A percentile compares a stretch with the other conserved stretches of the same genome.
These are phyloP conservation scores for Epizoanthus fatuus DNA, from an alignment of 92 coral and sea anemone species.

Conservation along the genomic window DNA sequence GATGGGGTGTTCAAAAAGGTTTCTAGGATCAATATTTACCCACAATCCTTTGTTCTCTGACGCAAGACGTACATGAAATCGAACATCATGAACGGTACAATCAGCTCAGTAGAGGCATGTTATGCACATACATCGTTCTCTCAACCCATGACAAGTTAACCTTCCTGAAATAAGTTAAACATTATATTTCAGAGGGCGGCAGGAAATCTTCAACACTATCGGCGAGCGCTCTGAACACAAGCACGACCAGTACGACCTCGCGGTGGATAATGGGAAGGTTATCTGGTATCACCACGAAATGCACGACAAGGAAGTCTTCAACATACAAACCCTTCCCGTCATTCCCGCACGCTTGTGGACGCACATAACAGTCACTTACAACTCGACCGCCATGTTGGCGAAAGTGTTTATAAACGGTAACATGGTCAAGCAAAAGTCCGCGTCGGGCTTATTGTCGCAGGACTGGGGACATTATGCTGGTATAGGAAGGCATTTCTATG, in stretches of 20 bases:
- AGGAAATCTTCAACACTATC: constrained; percentile 95
- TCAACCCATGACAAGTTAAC: too few species aligned
- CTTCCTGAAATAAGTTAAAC: too few species aligned
- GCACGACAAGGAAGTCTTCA: constrained; percentile 90
- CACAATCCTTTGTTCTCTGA: too few species aligned
- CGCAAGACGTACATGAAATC: too few species aligned
- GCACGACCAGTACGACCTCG: constrained; percentile 95
- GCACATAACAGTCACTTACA: constrained; percentile 88
- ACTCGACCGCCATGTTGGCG: constrained; percentile 86
- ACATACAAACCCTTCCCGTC: constrained; percentile 87
- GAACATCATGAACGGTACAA: too few species aligned
- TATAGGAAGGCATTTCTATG: constrained; percentile 94
- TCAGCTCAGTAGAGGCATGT: too few species aligned
- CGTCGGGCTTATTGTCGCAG: constrained; percentile 94
- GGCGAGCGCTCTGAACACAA: constrained; percentile 97
- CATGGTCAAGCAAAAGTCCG: constrained; percentile 86
- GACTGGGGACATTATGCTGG: constrained; percentile 99
- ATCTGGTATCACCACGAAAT: constrained; percentile 98
- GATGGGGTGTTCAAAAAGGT: too few species aligned
- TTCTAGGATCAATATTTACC: too few species aligned
- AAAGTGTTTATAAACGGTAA: constrained; percentile 90
- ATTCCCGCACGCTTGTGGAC: constrained; percentile 98
- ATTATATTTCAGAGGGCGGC: constrained; percentile 79
- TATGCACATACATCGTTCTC: too few species aligned
- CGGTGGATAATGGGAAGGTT: constrained; percentile 93